Base-by-base conservation (phyloP, 1,140 invertebrate genomes). In the Alviniconcha marisindica region DNA sequence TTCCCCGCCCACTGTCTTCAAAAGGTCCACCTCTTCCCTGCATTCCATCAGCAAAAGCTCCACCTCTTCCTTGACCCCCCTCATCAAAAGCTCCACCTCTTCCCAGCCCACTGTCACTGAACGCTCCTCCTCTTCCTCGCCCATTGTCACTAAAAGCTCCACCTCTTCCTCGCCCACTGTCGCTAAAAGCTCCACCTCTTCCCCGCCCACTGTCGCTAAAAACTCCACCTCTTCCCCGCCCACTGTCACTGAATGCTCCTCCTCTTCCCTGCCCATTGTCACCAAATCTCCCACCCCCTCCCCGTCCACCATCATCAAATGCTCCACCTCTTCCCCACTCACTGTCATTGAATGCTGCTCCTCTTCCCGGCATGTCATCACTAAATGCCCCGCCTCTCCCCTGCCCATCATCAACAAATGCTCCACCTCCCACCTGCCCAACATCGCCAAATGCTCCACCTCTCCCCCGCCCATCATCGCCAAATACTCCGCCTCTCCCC, bases 261-360 rank as follows among this genome's bases (percentile, higher is more conserved):
- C 71, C 48, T 28, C 54, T 54, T 33, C 83, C 60, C 15, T 36
- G 63, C 42, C 82, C 38, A n/a, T n/a, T n/a, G 2, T 15, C 77
- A 38, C 60, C 44, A 36, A n/a, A 42, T 56, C 69, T 40, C 31
- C 38, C 85, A 42, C 76, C 21, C 54, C 81, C 83, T 40, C 76
- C 24, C 21, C 66, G 48, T 73, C 83, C 38, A 63, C 83, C 84
- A 18, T 48, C 44, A 48, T 48, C 44, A 48, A 48, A 48, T 10
- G 44, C 7, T 10, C 44, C 44, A 10, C 44, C 44, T 48, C 44
- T 48, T 18, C 44, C 44, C 18, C 44, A 18, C 7, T 18, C 44
- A 48, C 44, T n/a, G n/a, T n/a, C n/a, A n/a, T n/a, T n/a, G n/a
- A n/a, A n/a, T n/a, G n/a, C n/a, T n/a, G n/a, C n/a, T n/a, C n/a